Evolutionary conservation across 2,888 invertebrate genomes (phyloP), one percentile per base, ranked within the genome.

Genomic region (Pimpla rufipes): DNA sequence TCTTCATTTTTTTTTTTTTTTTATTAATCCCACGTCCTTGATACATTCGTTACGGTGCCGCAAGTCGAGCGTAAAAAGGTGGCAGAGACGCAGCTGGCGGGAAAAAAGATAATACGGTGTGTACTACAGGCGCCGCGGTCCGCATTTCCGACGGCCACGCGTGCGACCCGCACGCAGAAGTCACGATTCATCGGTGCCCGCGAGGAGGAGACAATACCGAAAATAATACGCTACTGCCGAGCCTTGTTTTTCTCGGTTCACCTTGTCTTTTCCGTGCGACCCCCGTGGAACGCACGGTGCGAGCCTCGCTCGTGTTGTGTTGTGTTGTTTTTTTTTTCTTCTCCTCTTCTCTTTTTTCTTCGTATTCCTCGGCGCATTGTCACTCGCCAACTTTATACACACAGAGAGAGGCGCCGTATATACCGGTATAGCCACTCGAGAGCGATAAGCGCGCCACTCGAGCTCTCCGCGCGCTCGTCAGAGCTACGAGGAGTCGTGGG

Each of bases 401-500:
- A 29, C 11, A 23, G n/a, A n/a, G n/a, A n/a, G n/a, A n/a, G 52
- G 21, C 10, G 21, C 21, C 1, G 11, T 45, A 2, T 29, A 29
- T 29, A 29, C 5, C 29, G 29, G 29, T 29, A n/a, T n/a, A 29
- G 29, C 29, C 29, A 45, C 16, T 62, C 37, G 16, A 62, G 10
- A 62, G 29, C 8, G 21, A 45, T 45, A 45, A 67, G 45, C 45
- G 16, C 23, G 50, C 29, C 0, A 16, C 23, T 13, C 2, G 68
- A 21, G 29, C 1, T 13, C 45, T 13, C n/a, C 0, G n/a, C n/a
- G 45, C 45, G n/a, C 10, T n/a, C n/a, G n/a, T n/a, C n/a, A n/a
- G n/a, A n/a, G n/a, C 11, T 73, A 5, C 13, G 59, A 37, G 47
- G 8, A 62, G 50, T 62, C 18, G 40, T 47, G 75, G 64, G 64